Base-by-base conservation (phyloP, 2,113 vertebrate genomes). In the Helogale parvula region DNA sequence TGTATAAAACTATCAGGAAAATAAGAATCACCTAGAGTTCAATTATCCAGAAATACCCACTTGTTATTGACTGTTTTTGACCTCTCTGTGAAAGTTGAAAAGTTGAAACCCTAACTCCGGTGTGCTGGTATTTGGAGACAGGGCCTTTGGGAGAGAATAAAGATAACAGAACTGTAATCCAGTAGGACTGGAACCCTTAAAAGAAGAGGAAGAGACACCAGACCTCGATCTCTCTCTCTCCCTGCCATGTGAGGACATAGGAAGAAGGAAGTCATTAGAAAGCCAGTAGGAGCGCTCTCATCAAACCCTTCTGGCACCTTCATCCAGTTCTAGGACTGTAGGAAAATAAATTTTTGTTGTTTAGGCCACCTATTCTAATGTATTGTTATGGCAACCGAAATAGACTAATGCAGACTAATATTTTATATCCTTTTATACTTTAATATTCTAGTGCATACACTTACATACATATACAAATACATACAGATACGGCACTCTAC, bases 271-370 rank as follows among this genome's bases (percentile, higher is more conserved):
- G 63, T 54, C 31, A 5, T 23, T 47, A 9, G 6, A 23, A 38
- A 82, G 66, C 17, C 38, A 52, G 81, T 74, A 85, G 74, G 72
- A 85, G 17, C 5, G 77, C 60, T 66, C 41, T 90, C 19, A 14
- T 57, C 15, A 82, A 87, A 84, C 41, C 25, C 35, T 71, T 25
- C 16, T 68, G 80, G 16, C 23, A 79, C 14, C 71, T 71, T 71
- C 41, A 52, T 52, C 35, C 31, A 76, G 21, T 16, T 71, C 69
- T 21, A 54, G 63, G 54, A 47, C 29, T 79, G 60, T 71, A 23
- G 84, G n/a, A 45, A 94, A 52, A 89, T 35, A 71, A 50, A 54
- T 88, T 88, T 88, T 69, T 84, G 9, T 95, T 84, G 35, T 54
- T 92, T 84, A 94, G 31, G 16, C n/a, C n/a, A 63, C 11, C 41